Conservation (phyloP, 2,888 invertebrate genomes). For the Deilephila porcellus region DNA sequence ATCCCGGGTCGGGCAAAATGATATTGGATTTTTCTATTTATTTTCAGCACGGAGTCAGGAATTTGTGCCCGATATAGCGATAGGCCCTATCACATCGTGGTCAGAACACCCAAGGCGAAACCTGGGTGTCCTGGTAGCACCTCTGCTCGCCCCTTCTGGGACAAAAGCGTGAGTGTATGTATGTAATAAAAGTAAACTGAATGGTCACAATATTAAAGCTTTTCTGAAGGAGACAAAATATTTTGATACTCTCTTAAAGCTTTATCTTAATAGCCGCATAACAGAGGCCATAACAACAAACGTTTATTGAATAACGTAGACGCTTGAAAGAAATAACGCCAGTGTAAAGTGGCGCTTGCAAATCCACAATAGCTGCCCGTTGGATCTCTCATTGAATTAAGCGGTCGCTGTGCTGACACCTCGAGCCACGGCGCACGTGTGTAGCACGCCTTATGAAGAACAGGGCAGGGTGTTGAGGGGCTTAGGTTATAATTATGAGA, state of each 20-base stretch:
- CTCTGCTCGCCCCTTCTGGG: too few species aligned
- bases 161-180: too few species aligned
- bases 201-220: too few species aligned
- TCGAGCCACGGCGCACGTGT: conserved; percentile 57
- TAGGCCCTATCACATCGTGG: too few species aligned
- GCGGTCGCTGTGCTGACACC: conserved; percentile 62
- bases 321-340: conserved; percentile 48
- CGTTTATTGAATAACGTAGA: conserved; percentile 32
- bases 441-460: conserved; percentile 55
- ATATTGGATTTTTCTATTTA: too few species aligned
- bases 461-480: not conserved
- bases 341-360: conserved; percentile 53
- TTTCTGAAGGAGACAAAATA: not conserved
- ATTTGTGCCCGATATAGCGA: too few species aligned
- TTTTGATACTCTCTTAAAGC: not conserved
- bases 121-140: too few species aligned
- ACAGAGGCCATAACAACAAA: conserved; percentile 21
- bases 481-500: not conserved
- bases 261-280: not conserved
- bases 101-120: too few species aligned
- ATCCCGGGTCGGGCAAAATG: too few species aligned
- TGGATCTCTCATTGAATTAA: conserved; percentile 69
- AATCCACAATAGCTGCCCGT: conserved; percentile 50
- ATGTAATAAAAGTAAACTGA: too few species aligned
- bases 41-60: too few species aligned